Conservation (phyloP, 2,797 vertebrate species). For the Catamblyrhynchus diadema region DNA sequence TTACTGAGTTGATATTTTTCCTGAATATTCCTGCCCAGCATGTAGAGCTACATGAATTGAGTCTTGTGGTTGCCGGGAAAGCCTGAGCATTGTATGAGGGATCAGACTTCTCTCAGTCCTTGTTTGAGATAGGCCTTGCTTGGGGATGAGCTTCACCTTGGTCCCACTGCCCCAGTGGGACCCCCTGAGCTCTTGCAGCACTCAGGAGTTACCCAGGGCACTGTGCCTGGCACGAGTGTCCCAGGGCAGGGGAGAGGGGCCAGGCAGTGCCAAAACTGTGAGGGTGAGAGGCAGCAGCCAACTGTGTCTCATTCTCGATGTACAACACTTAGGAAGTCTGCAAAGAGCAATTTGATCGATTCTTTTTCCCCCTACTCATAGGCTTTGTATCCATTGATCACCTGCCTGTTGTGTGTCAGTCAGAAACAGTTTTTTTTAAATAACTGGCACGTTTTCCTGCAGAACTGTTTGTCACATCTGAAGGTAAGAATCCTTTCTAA, state of each 20-base stretch:
- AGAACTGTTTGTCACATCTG: slow-evolving; percentile 98
- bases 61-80: neutral
- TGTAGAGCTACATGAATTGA: neutral
- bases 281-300: neutral
- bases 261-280: neutral
- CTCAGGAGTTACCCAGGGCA: neutral
- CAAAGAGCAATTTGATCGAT: slow-evolving; percentile 48
- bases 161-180: neutral
- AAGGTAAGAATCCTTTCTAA: slow-evolving; percentile 84
- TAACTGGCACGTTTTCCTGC: slow-evolving; percentile 99
- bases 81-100: neutral
- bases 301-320: neutral
- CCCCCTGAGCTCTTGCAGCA: neutral
- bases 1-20: neutral
- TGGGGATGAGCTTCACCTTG: neutral
- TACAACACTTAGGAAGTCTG: neutral
- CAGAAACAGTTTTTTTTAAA: slow-evolving; percentile 99
- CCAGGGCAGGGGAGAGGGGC: neutral
- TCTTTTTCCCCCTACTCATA: slow-evolving; percentile 67
- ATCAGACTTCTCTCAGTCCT: neutral
- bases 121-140: neutral
- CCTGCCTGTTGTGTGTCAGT: slow-evolving; percentile 98
- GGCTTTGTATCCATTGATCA: slow-evolving; percentile 98
- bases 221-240: rapidly evolving
- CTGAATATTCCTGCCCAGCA: neutral